Base-by-base conservation (phyloP, 2,113 vertebrate genomes). In the Antennarius striatus region DNA sequence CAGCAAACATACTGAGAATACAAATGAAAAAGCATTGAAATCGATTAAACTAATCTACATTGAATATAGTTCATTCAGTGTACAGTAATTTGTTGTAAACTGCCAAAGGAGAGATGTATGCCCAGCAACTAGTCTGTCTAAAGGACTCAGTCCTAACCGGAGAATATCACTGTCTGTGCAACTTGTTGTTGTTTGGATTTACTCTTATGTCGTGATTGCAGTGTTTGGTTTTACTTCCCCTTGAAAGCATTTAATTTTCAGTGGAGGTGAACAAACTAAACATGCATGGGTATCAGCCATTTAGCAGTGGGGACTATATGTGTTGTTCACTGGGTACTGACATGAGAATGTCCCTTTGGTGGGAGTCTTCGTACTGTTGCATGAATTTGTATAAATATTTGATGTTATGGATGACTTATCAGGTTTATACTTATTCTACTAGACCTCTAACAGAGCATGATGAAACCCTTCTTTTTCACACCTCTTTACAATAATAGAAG, bases 1-100 rank as follows among this genome's bases (percentile, higher is more conserved):
- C 22, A 22, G 22, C 22, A 22, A 22, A 22, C 22, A 22, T 22
- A 22, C 22, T 22, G 22, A 22, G 1, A 22, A 22, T 22, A 22
- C 22, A 22, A 22, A 22, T 22, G 22, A 28, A 0, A 30, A 2
- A 0, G 70, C 73, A 55, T 43, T 62, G 63, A 49, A 69, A 72
- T 73, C n/a, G 4, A 36, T 66, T 14, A 45, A 58, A 63, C 79
- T 81, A 57, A 85, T 62, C 48, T 49, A 77, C 82, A 77, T 72
- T 85, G 81, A 80, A 82, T 84, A 64, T 89, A 67, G 83, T 86
- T 80, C 66, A 83, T 86, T 71, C 61, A 77, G 65, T 22, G 39
- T 36, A 68, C 9, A 56, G 30, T 45, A 52, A 68, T 84, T 68
- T 64, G 8, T 55, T 77, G 75, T 65, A 55, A 78, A 69, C 74